Evolutionary conservation across 2,113 vertebrate species (phyloP).

Genomic region (Conger conger): DNA sequence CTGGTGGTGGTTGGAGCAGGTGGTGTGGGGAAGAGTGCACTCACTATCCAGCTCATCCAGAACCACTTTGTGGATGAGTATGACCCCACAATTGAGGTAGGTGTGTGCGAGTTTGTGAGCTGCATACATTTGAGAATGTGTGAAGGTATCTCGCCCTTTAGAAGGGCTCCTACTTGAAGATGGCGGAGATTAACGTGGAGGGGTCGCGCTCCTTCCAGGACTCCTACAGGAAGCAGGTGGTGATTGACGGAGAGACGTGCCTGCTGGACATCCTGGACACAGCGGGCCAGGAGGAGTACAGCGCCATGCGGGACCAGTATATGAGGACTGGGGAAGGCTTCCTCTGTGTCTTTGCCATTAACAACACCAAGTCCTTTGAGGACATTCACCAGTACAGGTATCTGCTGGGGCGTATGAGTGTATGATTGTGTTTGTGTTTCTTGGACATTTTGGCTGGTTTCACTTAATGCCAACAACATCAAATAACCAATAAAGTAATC

Average conservation of each 20-base stretch:
- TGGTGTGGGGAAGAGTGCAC: conserved; percentile 94
- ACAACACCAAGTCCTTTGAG: conserved; percentile 97
- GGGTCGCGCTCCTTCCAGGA: conserved; percentile 70
- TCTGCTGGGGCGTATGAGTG: neutral
- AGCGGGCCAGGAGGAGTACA: conserved; percentile 97
- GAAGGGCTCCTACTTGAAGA: neutral
- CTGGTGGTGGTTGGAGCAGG: conserved; percentile 97
- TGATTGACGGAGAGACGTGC: conserved; percentile 96
- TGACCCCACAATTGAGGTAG: conserved; percentile 92
- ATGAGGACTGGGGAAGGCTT: conserved; percentile 98
- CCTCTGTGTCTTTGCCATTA: conserved; percentile 96
- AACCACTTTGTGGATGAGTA: conserved; percentile 98
- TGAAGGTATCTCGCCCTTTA: neutral
- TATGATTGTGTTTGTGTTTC: neutral
- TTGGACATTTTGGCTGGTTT: neutral
- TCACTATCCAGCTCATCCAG: conserved; percentile 98
- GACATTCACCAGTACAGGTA: conserved; percentile 98
- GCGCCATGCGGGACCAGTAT: conserved; percentile 99
- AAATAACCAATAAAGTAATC: neutral
- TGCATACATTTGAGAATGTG: neutral
- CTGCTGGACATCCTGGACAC: conserved; percentile 96
- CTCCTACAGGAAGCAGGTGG: conserved; percentile 96
- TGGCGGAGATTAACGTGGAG: conserved; percentile 10
- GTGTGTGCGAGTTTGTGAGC: neutral
- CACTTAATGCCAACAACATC: neutral